phyloP scores from a whole-genome alignment of 2,888 invertebrate genomes.

The Pomacea canaliculata region DNA sequence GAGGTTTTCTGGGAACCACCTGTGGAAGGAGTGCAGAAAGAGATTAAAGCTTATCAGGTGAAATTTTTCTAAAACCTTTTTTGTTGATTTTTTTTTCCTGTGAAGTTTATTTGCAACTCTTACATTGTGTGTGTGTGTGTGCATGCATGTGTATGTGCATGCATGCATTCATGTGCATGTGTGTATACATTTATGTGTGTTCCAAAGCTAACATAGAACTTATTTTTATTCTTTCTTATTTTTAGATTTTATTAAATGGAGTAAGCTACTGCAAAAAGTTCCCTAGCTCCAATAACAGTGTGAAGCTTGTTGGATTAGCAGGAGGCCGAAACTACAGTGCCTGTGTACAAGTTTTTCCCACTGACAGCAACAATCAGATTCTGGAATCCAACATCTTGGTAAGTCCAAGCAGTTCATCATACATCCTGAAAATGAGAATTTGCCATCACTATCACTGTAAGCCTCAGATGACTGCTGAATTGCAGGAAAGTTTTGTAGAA shows the following conservation, averaged over 20 bases:
- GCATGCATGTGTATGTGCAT: too few species aligned
- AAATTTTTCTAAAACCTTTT: too few species aligned
- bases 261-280: conserved; percentile 66
- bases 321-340: conserved; percentile 65
- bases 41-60: conserved; percentile 35
- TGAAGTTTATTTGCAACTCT: background rate
- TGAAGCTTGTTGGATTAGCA: conserved; percentile 66
- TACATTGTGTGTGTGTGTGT: too few species aligned
- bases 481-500: too few species aligned
- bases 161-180: too few species aligned
- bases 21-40: conserved; percentile 26
- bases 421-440: too few species aligned
- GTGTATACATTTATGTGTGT: too few species aligned
- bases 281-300: conserved; percentile 58
- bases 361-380: conserved; percentile 51
- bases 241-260: conserved; percentile 66
- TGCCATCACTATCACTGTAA: too few species aligned
- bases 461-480: too few species aligned
- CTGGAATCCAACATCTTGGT: conserved; percentile 68
- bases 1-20: conserved; percentile 68
- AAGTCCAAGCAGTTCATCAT: conserved; percentile 26
- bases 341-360: conserved; percentile 61
- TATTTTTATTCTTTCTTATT: conserved; percentile 18
- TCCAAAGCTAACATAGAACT: too few species aligned
- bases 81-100: background rate